A percentile compares a stretch with the other conserved stretches of the same genome.
phyloP scores from a whole-genome alignment of 2,113 vertebrate genomes.

The Stigmatopora nigra region DNA sequence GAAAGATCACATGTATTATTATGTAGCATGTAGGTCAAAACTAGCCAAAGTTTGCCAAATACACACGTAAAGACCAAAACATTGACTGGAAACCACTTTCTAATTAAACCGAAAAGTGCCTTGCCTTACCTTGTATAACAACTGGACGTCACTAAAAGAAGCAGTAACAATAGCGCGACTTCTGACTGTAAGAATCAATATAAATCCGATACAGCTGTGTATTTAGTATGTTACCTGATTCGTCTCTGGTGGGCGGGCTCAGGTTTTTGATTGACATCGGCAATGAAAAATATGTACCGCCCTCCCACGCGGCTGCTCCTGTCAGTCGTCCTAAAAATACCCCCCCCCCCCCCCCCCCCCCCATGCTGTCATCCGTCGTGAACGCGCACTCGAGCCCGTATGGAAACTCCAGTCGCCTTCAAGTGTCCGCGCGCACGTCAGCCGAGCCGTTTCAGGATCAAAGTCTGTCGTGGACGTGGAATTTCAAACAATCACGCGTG shows the following conservation, averaged over 20 bases:
- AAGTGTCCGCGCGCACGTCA: not conserved
- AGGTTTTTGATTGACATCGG: not conserved
- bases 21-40: too few relatives aligned
- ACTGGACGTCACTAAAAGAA: slow-evolving; percentile 16
- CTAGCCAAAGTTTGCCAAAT: too few relatives aligned
- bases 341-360: slow-evolving; percentile 45
- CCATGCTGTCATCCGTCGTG: slow-evolving; percentile 43
- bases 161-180: not conserved
- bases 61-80: too few relatives aligned
- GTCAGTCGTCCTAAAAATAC: slow-evolving; percentile 72
- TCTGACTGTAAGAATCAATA: not conserved
- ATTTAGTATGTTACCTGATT: not conserved
- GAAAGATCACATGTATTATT: too few relatives aligned
- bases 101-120: too few relatives aligned
- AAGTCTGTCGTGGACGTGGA: slow-evolving; percentile 44
- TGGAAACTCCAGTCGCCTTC: not conserved
- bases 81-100: too few relatives aligned
- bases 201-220: not conserved
- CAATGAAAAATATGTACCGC: not conserved
- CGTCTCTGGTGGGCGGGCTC: not conserved
- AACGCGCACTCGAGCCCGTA: slow-evolving; percentile 4
- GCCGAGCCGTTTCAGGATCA: slow-evolving; percentile 33
- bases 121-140: too few relatives aligned
- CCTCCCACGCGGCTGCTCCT: slow-evolving; percentile 62
- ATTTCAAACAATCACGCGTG: not conserved